Base-by-base conservation (phyloP, 2,113 vertebrate species). In the Cisticola juncidis region DNA sequence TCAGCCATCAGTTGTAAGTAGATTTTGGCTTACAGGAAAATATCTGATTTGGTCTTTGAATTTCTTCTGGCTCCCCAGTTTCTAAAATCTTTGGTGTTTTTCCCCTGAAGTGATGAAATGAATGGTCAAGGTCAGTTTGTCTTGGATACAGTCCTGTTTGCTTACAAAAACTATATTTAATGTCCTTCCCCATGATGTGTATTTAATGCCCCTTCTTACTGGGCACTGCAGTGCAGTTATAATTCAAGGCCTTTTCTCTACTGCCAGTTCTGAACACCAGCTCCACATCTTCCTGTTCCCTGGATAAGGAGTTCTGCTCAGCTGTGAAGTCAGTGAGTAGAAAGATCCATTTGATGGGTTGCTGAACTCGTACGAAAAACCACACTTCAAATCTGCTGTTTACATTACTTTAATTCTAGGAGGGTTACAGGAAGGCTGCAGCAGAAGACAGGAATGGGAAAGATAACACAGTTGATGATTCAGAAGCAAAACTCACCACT, bases 381-480 rank as follows among this genome's bases (percentile, higher is more conserved):
- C 3, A 5, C n/a, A 35, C 38, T 76, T 87, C 18, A 80, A 31
- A 65, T 61, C 73, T 90, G 50, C 66, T 70, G 42, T 78, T 93
- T 70, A 66, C 31, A 20, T 44, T 22, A 31, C 56, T 85, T 84
- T 16, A 56, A 48, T 81, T 74, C 74, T 70, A 42, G 77, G 31
- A 85, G 42, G 54, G 70, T 76, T 91, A 66, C 50, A 81, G 81
- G 53, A 93, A 86, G 35, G 54, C 82, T 90, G 54, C 62, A 61
- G 88, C 82, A 88, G 81, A 95, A 94, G 81, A 74, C 76, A 78
- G 76, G 68, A 86, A 78, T 71, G n/a, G 60, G 76, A 88, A 81
- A 81, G 88, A 69, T 81, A 95, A 76, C 73, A 69, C 60, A 78
- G 54, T 12, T 73, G 86, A 87, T 4, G 7, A 83, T 81, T 93